Conservation (phyloP, 2,888 invertebrate genomes). For the Drosophila atripex region DNA sequence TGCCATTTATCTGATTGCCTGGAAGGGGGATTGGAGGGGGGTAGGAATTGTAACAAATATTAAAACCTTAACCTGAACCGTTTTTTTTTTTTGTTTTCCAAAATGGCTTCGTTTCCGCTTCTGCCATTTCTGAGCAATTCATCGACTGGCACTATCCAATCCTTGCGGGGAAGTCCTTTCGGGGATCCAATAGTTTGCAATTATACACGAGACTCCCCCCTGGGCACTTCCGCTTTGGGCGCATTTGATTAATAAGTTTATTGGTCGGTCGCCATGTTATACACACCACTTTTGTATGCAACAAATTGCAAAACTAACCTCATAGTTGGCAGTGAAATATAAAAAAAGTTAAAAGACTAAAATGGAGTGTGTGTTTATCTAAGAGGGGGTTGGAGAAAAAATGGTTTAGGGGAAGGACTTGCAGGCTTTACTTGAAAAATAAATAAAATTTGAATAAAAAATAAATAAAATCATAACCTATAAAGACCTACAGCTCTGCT, state of each 20-base stretch:
- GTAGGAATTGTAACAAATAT: slow-evolving; percentile 1
- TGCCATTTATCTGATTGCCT: slow-evolving; percentile 48
- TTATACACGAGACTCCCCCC: neutral
- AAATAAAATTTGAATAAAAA: too few species aligned
- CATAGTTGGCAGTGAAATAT: neutral
- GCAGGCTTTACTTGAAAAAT: too few species aligned
- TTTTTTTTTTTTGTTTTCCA: slow-evolving; percentile 48
- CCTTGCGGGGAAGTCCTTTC: slow-evolving; percentile 2
- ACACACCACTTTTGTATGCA: slow-evolving; percentile 75
- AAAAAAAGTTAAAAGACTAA: neutral
- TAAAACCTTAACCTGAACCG: slow-evolving; percentile 61
- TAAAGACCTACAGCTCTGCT: too few species aligned
- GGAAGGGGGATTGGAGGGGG: neutral
- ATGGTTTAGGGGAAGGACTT: too few species aligned
- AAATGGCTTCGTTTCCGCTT: slow-evolving; percentile 68
- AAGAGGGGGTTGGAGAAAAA: too few species aligned
- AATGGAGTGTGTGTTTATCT: neutral
- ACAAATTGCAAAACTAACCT: slow-evolving; percentile 48
- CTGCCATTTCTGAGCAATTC: slow-evolving; percentile 3
- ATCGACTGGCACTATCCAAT: neutral
- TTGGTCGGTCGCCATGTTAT: slow-evolving; percentile 67
- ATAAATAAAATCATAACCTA: too few species aligned
- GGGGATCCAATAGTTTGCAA: neutral
- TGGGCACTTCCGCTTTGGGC: slow-evolving; percentile 7
- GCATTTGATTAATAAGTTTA: slow-evolving; percentile 45